A percentile compares a stretch with the other conserved stretches of the same genome.
These are phyloP conservation scores for Drosophila serrata DNA, from an alignment of 1,140 invertebrate genomes.

Conservation along the genomic window DNA sequence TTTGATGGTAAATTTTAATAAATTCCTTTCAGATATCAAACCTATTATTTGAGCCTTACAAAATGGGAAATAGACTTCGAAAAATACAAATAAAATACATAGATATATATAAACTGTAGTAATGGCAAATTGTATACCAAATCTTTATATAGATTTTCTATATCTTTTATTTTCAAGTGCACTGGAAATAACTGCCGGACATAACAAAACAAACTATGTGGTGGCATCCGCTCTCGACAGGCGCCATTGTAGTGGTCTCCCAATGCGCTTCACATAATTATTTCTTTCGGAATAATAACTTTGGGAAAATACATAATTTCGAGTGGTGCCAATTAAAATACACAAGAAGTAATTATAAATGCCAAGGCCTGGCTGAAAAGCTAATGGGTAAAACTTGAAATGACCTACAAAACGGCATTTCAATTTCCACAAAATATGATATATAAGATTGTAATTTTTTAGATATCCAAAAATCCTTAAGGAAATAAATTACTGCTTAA, in stretches of 20 bases:
- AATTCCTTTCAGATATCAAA: background rate
- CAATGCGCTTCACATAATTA: constrained; percentile 10
- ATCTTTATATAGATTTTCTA: background rate
- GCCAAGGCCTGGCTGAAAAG: background rate
- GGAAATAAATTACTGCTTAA: background rate
- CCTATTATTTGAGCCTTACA: background rate
- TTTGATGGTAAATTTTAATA: no score
- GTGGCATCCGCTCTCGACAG: constrained; percentile 11
- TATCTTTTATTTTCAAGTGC: background rate
- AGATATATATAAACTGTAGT: background rate
- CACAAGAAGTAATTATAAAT: background rate
- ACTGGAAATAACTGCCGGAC: background rate
- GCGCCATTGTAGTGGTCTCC: background rate
- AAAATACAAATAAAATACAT: background rate
- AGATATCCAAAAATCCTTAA: no score
- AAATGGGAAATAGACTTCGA: no score
- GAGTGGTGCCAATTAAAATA: constrained; percentile 1
- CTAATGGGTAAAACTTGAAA: background rate
- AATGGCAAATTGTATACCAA: background rate
- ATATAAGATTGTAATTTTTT: no score
- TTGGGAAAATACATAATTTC: constrained; percentile 4
- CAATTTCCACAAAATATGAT: background rate
- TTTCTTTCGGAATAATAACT: constrained; percentile 2
- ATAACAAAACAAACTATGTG: constrained; percentile 25
- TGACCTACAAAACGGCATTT: background rate